Evolutionary conservation across 1,140 invertebrate species (phyloP).

Genomic region (Hetaerina americana): DNA sequence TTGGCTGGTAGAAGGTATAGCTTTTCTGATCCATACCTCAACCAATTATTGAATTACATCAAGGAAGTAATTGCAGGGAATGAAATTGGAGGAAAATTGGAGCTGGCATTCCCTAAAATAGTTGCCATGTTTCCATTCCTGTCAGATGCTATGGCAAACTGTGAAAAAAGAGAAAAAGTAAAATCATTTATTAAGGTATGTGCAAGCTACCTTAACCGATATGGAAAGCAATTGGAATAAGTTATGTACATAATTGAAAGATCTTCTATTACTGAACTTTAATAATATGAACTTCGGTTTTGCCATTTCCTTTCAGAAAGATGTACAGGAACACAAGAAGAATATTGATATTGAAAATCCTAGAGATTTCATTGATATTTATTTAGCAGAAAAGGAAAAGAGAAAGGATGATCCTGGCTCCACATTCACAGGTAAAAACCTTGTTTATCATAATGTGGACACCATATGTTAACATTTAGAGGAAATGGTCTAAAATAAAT

Average conservation of each 20-base stretch:
- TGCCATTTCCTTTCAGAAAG: background rate
- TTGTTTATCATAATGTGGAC: background rate
- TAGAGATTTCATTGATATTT: constrained; percentile 7
- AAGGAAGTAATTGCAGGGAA: background rate
- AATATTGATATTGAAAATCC: background rate
- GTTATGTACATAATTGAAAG: no score
- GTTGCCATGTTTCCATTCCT: background rate
- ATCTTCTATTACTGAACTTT: no score
- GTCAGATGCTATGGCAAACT: background rate
- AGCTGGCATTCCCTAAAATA: background rate
- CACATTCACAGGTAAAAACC: constrained; percentile 2
- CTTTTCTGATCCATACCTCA: background rate
- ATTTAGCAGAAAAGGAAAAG: constrained; percentile 4
- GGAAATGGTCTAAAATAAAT: no score
- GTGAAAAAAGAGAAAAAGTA: background rate
- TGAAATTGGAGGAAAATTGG: background rate
- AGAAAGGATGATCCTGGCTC: background rate
- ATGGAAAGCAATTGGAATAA: no score
- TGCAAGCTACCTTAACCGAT: no score
- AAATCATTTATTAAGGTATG: background rate
- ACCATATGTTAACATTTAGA: background rate
- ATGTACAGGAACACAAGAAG: background rate
- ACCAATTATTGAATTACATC: background rate
- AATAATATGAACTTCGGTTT: no score
- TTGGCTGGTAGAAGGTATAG: background rate